phyloP scores from a whole-genome alignment of 2,888 invertebrate species.

The Latrodectus hesperus region DNA sequence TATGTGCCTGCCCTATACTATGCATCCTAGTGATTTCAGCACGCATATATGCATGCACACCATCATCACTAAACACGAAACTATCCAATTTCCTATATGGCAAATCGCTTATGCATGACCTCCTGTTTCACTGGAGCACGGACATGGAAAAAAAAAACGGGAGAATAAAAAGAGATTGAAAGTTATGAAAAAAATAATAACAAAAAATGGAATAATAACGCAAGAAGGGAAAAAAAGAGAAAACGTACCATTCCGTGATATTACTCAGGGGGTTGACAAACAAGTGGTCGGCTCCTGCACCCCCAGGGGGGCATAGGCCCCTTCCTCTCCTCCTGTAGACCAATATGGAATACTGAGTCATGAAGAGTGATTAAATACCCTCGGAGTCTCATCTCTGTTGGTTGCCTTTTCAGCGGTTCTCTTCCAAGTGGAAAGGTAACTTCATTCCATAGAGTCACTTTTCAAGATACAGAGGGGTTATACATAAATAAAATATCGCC shows the following conservation, averaged over 20 bases:
- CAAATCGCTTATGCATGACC: constrained; percentile 67
- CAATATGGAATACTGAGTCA: constrained; percentile 45
- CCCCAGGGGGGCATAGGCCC: constrained; percentile 19
- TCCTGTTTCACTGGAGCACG: constrained; percentile 38
- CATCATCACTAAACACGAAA: constrained; percentile 64
- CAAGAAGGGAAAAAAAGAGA: not conserved
- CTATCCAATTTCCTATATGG: constrained; percentile 63
- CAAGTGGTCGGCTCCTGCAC: constrained; percentile 45
- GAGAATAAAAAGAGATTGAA: constrained; percentile 32
- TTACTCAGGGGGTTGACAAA: constrained; percentile 64
- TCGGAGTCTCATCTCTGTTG: constrained; percentile 17
- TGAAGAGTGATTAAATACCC: constrained; percentile 58
- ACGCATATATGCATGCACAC: constrained; percentile 54
- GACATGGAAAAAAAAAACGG: constrained; percentile 1
- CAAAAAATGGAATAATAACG: not conserved
- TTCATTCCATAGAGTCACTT: constrained; percentile 5
- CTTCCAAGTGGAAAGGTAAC: constrained; percentile 21
- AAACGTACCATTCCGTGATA: constrained; percentile 60
- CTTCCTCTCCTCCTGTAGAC: constrained; percentile 12
- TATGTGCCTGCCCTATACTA: no score
- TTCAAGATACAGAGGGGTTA: not conserved
- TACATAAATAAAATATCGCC: constrained; percentile 9
- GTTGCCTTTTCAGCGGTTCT: constrained; percentile 40
- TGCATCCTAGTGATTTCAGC: not conserved
- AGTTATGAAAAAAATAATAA: constrained; percentile 33